Conservation (phyloP, 2,888 invertebrate species). For the Byasa hedistus region DNA sequence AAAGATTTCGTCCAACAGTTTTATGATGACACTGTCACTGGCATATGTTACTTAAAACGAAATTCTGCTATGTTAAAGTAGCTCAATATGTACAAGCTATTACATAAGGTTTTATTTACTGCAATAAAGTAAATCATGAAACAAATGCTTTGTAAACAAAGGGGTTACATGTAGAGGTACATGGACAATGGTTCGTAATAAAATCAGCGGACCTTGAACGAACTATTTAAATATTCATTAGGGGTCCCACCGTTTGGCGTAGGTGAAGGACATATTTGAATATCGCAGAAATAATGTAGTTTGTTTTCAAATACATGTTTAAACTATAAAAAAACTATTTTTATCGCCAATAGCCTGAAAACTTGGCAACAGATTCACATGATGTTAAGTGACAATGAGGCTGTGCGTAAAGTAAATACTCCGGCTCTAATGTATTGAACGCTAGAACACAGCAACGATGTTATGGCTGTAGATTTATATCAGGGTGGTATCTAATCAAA, state of each 20-base stretch:
- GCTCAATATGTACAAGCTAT: neutral
- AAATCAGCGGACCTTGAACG: constrained; percentile 1
- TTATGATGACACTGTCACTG: too few relatives aligned
- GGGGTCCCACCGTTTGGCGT: neutral
- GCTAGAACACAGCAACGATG: too few relatives aligned
- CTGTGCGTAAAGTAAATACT: too few relatives aligned
- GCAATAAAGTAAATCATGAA: neutral
- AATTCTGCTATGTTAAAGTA: too few relatives aligned
- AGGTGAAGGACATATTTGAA: neutral
- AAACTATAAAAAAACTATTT: neutral
- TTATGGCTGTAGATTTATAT: too few relatives aligned
- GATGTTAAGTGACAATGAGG: too few relatives aligned
- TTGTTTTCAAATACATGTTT: neutral
- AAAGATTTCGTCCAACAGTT: too few relatives aligned
- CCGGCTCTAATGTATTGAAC: too few relatives aligned
- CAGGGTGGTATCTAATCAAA: too few relatives aligned
- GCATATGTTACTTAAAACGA: too few relatives aligned
- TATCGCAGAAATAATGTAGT: neutral
- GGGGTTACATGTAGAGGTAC: neutral
- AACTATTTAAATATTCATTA: constrained; percentile 10
- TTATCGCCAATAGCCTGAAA: too few relatives aligned
- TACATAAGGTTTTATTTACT: neutral
- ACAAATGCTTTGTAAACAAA: neutral
- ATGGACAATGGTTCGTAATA: constrained; percentile 6
- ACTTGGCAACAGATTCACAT: too few relatives aligned